phyloP scores from a whole-genome alignment of 2,113 vertebrate species.

The Hystrix brachyura region DNA sequence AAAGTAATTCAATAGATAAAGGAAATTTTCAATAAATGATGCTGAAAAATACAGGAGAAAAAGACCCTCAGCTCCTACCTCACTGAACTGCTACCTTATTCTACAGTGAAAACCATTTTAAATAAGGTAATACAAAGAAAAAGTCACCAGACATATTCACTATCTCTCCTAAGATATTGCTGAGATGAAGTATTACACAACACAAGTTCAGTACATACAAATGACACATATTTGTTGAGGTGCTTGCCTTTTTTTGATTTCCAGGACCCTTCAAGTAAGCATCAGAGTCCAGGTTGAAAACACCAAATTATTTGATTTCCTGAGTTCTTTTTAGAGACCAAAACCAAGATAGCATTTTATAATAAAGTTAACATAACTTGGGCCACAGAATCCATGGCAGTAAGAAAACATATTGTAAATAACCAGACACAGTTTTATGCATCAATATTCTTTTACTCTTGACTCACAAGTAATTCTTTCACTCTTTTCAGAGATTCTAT shows the following conservation, averaged over 20 bases:
- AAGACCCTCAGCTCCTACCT: not conserved
- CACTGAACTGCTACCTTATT: not conserved
- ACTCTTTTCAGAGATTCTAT: constrained; percentile 30
- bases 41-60: not conserved
- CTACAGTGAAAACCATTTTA: constrained; percentile 33
- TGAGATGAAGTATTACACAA: constrained; percentile 22
- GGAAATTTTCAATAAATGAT: not conserved
- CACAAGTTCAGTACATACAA: not conserved
- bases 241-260: constrained; percentile 48
- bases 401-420: not conserved
- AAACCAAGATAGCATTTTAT: constrained; percentile 15
- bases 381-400: not conserved
- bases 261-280: not conserved
- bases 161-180: not conserved
- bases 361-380: constrained; percentile 45
- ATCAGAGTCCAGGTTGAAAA: not conserved
- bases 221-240: not conserved
- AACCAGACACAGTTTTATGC: not conserved
- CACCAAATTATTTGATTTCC: constrained; percentile 26
- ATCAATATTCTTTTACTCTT: constrained; percentile 25
- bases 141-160: not conserved
- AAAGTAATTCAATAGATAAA: constrained; percentile 49
- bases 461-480: constrained; percentile 28
- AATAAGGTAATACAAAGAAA: not conserved
- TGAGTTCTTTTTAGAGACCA: constrained; percentile 50